Evolutionary conservation across 2,113 vertebrate species (phyloP).

Genomic region (Leucopsar rothschildi): DNA sequence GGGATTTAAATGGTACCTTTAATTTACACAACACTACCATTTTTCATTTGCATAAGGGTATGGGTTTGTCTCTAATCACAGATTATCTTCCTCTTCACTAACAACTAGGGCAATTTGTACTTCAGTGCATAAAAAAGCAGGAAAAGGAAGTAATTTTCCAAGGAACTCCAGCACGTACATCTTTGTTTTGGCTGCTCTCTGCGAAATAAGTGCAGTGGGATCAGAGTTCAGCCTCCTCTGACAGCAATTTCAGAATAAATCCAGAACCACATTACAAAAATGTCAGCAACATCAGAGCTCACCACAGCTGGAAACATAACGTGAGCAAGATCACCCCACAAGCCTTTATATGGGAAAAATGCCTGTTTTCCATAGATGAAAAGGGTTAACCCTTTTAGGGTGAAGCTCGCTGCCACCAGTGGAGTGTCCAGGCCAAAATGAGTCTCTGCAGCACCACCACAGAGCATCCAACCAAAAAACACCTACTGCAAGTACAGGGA

Average conservation of each 20-base stretch:
- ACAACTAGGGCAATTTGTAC: not conserved
- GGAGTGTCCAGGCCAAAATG: not conserved
- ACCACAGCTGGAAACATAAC: not conserved
- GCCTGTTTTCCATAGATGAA: not conserved
- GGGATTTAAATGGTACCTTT: not conserved
- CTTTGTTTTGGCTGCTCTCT: constrained; percentile 3
- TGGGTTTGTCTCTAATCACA: not conserved
- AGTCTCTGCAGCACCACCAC: not conserved
- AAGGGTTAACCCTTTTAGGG: not conserved
- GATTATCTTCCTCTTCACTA: not conserved
- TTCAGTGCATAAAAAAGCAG: not conserved
- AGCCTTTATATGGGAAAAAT: not conserved
- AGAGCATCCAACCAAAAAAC: no score
- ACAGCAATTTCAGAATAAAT: not conserved
- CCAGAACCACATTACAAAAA: not conserved
- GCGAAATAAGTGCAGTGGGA: not conserved
- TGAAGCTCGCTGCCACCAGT: not conserved
- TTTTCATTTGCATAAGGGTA: not conserved
- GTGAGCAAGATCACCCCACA: not conserved
- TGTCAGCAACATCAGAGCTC: not conserved
- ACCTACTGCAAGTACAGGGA: not conserved
- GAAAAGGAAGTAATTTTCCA: not conserved
- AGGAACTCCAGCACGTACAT: not conserved
- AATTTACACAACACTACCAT: not conserved
- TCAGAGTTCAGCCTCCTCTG: not conserved